Conservation (phyloP, 2,888 invertebrate genomes). For the Noctua pronuba region DNA sequence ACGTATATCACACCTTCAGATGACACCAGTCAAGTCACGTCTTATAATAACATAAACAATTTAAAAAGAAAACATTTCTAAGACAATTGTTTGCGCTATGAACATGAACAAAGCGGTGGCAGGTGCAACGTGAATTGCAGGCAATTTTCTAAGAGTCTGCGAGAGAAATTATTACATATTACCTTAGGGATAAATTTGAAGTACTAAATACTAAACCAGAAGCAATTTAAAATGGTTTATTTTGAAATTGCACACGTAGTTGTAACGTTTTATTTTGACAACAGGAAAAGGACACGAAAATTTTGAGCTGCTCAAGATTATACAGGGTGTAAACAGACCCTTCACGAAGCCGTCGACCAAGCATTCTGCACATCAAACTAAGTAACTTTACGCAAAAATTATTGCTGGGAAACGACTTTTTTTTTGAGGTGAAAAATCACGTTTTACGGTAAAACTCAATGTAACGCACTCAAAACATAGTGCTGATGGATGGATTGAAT, state of each 20-base stretch:
- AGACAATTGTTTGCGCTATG: constrained; percentile 65
- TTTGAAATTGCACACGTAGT: constrained; percentile 34
- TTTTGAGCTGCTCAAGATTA: not conserved
- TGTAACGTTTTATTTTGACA: not conserved
- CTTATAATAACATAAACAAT: constrained; percentile 25
- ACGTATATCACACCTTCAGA: too few species aligned
- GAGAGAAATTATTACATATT: constrained; percentile 69
- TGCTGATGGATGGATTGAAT: too few species aligned
- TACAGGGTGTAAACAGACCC: too few species aligned
- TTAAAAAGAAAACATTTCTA: constrained; percentile 44
- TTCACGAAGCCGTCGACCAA: too few species aligned
- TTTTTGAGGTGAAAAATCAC: too few species aligned
- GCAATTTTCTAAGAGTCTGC: constrained; percentile 73
- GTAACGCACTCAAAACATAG: too few species aligned
- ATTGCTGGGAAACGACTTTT: too few species aligned
- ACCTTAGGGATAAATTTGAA: constrained; percentile 66
- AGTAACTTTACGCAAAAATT: too few species aligned
- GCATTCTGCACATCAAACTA: too few species aligned
- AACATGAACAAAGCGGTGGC: constrained; percentile 71
- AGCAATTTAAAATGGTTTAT: constrained; percentile 57
- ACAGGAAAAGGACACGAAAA: not conserved
- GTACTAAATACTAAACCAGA: constrained; percentile 53
- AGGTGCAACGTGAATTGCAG: constrained; percentile 71
- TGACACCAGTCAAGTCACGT: not conserved
- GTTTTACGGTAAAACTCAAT: too few species aligned